Conservation (phyloP, 2,888 invertebrate genomes). For the Scaptodrosophila latifasciaeformis region DNA sequence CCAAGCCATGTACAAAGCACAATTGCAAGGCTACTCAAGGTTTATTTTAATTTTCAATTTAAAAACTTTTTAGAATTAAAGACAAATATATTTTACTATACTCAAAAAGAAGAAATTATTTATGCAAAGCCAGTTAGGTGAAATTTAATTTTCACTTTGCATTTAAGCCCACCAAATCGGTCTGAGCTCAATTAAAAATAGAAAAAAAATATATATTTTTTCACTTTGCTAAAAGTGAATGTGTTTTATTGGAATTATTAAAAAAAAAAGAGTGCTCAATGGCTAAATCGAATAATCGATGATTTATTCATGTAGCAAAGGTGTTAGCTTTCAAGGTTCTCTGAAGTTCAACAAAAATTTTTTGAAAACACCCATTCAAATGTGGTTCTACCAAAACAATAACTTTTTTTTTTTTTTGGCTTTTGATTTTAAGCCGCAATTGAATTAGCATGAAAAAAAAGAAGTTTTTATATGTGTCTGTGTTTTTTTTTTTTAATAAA, state of each 20-base stretch:
- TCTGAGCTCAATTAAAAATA: background rate
- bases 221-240: slow-evolving; percentile 41
- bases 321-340: slow-evolving; percentile 49
- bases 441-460: slow-evolving; percentile 18
- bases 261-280: background rate
- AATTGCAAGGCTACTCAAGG: no score
- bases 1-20: no score
- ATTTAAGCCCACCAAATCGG: slow-evolving; percentile 35
- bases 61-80: no score
- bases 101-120: background rate
- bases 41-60: no score
- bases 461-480: background rate
- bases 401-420: background rate
- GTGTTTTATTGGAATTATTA: slow-evolving; percentile 9
- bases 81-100: no score
- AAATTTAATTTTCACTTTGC: slow-evolving; percentile 38
- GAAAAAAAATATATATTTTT: background rate
- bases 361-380: slow-evolving; percentile 47
- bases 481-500: background rate
- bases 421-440: slow-evolving; percentile 18
- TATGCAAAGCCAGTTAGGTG: slow-evolving; percentile 8
- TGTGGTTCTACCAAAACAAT: background rate
- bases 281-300: background rate
- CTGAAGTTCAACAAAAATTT: slow-evolving; percentile 22
- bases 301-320: slow-evolving; percentile 6